These are phyloP conservation scores for Rhinichthys klamathensis DNA, from an alignment of 2,113 vertebrate species.

Conservation along the genomic window DNA sequence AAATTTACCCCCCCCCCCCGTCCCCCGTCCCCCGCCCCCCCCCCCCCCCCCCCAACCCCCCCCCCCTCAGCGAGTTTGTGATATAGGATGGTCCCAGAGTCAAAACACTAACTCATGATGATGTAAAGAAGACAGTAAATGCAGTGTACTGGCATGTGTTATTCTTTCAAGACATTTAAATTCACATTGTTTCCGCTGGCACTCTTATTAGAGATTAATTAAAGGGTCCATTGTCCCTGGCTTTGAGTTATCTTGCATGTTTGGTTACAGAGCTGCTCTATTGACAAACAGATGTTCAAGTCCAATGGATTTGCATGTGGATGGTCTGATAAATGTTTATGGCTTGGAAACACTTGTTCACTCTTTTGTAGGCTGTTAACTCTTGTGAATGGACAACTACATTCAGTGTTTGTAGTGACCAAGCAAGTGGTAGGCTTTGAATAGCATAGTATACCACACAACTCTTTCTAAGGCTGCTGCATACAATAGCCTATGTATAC, in stretches of 20 bases:
- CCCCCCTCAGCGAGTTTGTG: slow-evolving; percentile 49
- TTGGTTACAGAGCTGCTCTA: slow-evolving; percentile 16
- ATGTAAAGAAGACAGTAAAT: neutral
- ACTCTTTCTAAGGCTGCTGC: neutral
- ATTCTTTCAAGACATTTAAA: neutral
- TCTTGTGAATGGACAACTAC: slow-evolving; percentile 1
- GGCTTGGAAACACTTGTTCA: neutral
- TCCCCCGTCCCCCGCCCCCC: no score
- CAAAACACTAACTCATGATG: neutral
- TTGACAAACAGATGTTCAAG: slow-evolving; percentile 8
- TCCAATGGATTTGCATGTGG: slow-evolving; percentile 14
- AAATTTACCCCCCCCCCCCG: slow-evolving; percentile 52
- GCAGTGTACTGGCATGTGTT: neutral
- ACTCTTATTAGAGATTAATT: neutral
- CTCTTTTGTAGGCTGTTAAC: neutral
- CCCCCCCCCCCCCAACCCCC: no score
- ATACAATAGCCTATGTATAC: neutral
- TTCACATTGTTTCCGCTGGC: neutral
- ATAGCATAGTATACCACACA: neutral
- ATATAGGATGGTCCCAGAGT: neutral
- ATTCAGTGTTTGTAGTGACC: neutral
- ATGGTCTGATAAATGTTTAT: slow-evolving; percentile 1
- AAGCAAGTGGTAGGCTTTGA: neutral
- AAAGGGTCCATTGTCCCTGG: slow-evolving; percentile 25
- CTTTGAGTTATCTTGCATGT: slow-evolving; percentile 1